Base-by-base conservation (phyloP, 1,140 invertebrate species). In the Drosophila pruinosa region DNA sequence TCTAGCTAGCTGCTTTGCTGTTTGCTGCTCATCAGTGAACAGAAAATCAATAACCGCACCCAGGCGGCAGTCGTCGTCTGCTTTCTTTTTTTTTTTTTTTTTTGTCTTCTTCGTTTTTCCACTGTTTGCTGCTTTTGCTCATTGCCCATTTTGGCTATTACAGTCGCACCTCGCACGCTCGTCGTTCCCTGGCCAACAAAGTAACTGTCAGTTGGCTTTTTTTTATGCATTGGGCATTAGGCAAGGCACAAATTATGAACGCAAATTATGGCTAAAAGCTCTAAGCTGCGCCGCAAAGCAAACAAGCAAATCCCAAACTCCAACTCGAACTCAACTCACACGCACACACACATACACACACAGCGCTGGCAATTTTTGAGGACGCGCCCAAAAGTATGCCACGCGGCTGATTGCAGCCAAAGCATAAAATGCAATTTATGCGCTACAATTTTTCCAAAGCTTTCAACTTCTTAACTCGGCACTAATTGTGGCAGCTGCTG, bases 31-130 rank as follows among this genome's bases (percentile, higher is more conserved):
- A 80, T 80, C 77, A 80, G 70, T 38, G 82, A 70, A 63, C 39
- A 69, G 65, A 85, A 85, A 85, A 85, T 85, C 81, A 85, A 85
- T 85, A 85, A 72, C 81, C 81, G 81, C 81, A 85, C 81, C 81
- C 81, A 77, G 34, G 38, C 47, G 64, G 24, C 31, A 43, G 17
- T 48, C 52, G 76, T 57, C 71, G 39, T 72, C 61, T 71, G 45
- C 34, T 71, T 52, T 17, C n/a, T 48, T 54, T 53, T 53, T 34
- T 12, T 14, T 56, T 31, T 3, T 2, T 38, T 54, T 38, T 38
- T 28, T 12, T 53, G 39, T 64, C n/a, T n/a, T n/a, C n/a, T n/a
- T n/a, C n/a, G n/a, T 41, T 34, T 34, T n/a, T 4, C 21, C 24
- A n/a, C 36, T 67, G 53, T 59, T 67, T 72, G 50, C 48, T 54